These are phyloP conservation scores for Cynoglossus semilaevis DNA, from an alignment of 2,113 vertebrate species.

Conservation along the genomic window DNA sequence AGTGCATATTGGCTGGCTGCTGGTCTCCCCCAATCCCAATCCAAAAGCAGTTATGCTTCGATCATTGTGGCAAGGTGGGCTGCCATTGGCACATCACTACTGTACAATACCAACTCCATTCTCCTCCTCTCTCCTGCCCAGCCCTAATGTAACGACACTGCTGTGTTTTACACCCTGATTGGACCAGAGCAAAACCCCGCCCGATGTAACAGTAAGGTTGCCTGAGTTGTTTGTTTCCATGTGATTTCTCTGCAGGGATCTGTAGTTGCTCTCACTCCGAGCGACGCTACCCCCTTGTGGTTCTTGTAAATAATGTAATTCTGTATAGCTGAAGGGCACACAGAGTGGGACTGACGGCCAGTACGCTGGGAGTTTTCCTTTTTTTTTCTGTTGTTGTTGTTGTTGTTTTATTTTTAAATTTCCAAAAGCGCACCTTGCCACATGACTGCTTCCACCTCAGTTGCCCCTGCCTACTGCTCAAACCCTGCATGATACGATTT, in stretches of 20 bases:
- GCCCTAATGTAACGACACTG: conserved; percentile 46
- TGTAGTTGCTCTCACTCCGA: conserved; percentile 34
- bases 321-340: conserved; percentile 83
- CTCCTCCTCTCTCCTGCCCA: neutral
- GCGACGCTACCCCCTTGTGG: conserved; percentile 27
- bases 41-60: conserved; percentile 78
- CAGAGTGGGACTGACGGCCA: conserved; percentile 92
- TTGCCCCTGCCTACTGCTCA: conserved; percentile 85
- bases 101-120: conserved; percentile 38
- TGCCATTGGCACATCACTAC: conserved; percentile 50
- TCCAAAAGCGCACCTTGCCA: conserved; percentile 83
- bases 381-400: conserved; percentile 6
- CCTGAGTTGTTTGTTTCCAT: conserved; percentile 59
- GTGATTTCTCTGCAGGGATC: conserved; percentile 55
- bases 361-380: conserved; percentile 77
- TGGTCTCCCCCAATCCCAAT: conserved; percentile 70
- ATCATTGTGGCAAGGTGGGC: conserved; percentile 86
- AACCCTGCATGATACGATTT: conserved; percentile 85
- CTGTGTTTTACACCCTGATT: conserved; percentile 41
- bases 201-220: conserved; percentile 37
- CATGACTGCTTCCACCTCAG: conserved; percentile 75
- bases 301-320: conserved; percentile 82
- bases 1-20: conserved; percentile 85
- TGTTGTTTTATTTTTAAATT: too few species aligned
- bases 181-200: conserved; percentile 6